Evolutionary conservation across 2,113 vertebrate species (phyloP).

Genomic region (Nothocercus julius): DNA sequence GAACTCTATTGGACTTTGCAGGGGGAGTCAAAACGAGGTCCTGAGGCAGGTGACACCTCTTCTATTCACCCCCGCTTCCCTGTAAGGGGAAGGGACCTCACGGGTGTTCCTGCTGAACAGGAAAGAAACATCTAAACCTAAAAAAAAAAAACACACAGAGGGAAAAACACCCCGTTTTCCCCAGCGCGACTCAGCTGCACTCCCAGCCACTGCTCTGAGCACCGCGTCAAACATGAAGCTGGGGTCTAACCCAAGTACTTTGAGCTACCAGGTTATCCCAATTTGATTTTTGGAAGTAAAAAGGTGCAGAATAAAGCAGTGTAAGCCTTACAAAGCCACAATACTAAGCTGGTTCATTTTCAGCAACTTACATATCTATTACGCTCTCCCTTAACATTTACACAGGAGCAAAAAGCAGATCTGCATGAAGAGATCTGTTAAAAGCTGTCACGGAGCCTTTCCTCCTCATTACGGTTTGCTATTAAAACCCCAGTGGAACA

Average conservation of each 20-base stretch:
- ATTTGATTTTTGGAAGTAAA: background rate
- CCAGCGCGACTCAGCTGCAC: background rate
- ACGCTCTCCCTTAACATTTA: conserved; percentile 24
- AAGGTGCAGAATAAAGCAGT: background rate
- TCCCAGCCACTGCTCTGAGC: fast-evolving
- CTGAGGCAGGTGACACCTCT: background rate
- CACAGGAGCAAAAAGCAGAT: conserved; percentile 47
- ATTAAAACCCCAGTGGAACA: conserved; percentile 24
- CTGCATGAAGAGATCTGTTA: conserved; percentile 41
- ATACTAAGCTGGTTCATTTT: conserved; percentile 23
- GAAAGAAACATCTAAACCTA: background rate
- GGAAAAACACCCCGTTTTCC: background rate
- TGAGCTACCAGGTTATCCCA: background rate
- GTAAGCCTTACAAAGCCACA: conserved; percentile 15
- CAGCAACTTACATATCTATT: conserved; percentile 2
- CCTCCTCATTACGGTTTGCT: conserved; percentile 9
- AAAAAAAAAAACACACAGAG: background rate
- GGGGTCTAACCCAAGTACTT: background rate
- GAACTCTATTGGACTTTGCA: background rate
- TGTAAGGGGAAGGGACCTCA: background rate
- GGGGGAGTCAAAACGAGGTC: background rate
- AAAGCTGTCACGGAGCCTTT: conserved; percentile 8
- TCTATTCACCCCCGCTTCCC: background rate
- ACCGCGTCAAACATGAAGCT: background rate
- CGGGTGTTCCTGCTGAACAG: background rate